Conservation (phyloP, 2,113 vertebrate species). For the Sterna hirundo region DNA sequence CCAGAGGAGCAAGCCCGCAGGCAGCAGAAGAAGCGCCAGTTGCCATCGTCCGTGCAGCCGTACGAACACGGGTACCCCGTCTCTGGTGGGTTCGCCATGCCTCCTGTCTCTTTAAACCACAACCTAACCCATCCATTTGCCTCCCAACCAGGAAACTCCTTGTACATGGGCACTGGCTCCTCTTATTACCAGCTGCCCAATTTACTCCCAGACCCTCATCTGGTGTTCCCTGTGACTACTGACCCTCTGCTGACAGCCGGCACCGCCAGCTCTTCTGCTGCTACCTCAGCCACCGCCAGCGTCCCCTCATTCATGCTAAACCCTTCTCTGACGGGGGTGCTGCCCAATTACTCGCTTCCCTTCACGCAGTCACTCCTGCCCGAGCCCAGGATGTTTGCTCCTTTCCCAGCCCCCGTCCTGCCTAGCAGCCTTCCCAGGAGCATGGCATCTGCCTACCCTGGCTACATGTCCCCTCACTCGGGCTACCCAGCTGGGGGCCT, state of each 20-base stretch:
- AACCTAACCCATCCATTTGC: conserved; percentile 82
- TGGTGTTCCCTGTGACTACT: conserved; percentile 90
- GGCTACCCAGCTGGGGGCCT: conserved; percentile 87
- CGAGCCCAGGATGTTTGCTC: conserved; percentile 86
- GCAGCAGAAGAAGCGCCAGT: conserved; percentile 79
- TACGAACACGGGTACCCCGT: conserved; percentile 85
- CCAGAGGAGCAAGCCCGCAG: conserved; percentile 76
- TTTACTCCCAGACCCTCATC: conserved; percentile 90
- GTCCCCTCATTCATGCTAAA: conserved; percentile 91
- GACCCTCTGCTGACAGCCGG: conserved; percentile 84
- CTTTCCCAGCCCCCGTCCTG: conserved; percentile 79
- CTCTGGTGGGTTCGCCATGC: conserved; percentile 83
- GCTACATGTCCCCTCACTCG: conserved; percentile 83
- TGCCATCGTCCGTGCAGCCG: conserved; percentile 74
- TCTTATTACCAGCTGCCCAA: conserved; percentile 91
- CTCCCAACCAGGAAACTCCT: conserved; percentile 86
- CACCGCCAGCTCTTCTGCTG: conserved; percentile 83
- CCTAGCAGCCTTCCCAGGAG: conserved; percentile 83
- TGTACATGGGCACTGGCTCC: conserved; percentile 85
- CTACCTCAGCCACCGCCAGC: conserved; percentile 86
- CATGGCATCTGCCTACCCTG: conserved; percentile 81
- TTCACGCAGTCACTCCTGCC: conserved; percentile 91
- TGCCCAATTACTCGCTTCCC: conserved; percentile 87
- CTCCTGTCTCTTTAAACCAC: conserved; percentile 89
- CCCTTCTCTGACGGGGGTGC: conserved; percentile 87